These are phyloP conservation scores for Aspidiotus destructor DNA, from an alignment of 2,888 invertebrate genomes.

Conservation along the genomic window DNA sequence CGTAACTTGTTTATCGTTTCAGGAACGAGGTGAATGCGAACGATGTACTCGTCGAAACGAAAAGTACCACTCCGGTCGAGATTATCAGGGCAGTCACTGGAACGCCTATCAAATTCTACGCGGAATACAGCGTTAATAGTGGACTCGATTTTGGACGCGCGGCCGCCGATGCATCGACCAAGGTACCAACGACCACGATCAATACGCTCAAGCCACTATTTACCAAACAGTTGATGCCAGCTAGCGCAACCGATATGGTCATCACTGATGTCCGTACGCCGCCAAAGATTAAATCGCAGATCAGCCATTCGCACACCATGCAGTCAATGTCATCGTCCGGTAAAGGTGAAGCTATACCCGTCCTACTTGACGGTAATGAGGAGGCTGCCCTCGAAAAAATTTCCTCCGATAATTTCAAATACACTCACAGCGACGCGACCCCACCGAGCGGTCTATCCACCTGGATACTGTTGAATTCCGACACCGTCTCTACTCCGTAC, in stretches of 20 bases:
- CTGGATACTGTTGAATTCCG: conserved; percentile 60
- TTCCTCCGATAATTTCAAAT: conserved; percentile 32
- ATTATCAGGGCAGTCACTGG: not conserved
- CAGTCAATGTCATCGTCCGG: conserved; percentile 36
- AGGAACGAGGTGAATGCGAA: not conserved
- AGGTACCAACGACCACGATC: conserved; percentile 42
- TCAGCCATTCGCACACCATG: conserved; percentile 41
- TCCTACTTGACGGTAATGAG: conserved; percentile 50
- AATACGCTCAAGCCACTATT: conserved; percentile 50
- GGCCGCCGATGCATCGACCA: conserved; percentile 15
- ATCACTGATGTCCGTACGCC: conserved; percentile 54
- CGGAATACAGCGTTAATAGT: conserved; percentile 25
- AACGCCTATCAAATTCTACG: conserved; percentile 14
- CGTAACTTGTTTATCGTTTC: not conserved
- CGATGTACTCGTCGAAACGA: not conserved
- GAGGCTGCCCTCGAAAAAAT: conserved; percentile 41
- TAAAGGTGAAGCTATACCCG: conserved; percentile 55
- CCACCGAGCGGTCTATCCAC: conserved; percentile 57
- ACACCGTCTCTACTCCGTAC: conserved; percentile 37
- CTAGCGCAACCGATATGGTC: conserved; percentile 42
- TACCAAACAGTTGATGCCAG: conserved; percentile 48
- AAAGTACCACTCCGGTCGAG: not conserved
- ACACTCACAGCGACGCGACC: conserved; percentile 31
- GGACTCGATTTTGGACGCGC: conserved; percentile 22
- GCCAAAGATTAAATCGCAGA: conserved; percentile 51